Conservation (phyloP, 2,797 vertebrate species). For the Zenarchopterus dispar region DNA sequence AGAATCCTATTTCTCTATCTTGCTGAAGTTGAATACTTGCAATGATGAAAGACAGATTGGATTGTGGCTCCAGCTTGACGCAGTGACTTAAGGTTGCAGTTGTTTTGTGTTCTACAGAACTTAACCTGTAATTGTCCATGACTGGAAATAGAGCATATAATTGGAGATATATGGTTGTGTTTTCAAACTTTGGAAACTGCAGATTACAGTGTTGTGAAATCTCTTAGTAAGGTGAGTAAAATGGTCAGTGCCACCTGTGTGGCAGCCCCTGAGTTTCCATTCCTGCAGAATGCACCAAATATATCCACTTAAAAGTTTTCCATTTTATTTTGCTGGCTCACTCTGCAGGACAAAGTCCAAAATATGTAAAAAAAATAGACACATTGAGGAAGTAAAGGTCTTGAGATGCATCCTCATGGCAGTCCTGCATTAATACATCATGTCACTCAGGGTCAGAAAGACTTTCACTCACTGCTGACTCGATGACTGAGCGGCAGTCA, state of each 20-base stretch:
- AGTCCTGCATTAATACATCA: conserved; percentile 60
- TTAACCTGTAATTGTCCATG: conserved; percentile 68
- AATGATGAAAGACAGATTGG: conserved; percentile 73
- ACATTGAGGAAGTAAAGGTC: conserved; percentile 16
- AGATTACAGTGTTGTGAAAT: conserved; percentile 55
- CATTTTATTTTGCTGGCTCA: conserved; percentile 38
- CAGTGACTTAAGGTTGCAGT: conserved; percentile 81
- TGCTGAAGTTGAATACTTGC: conserved; percentile 57
- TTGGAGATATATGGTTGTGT: conserved; percentile 62
- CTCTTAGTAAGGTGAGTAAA: conserved; percentile 41
- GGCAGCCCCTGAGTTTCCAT: conserved; percentile 16
- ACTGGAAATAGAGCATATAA: conserved; percentile 67
- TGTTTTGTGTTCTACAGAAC: conserved; percentile 77
- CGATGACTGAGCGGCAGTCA: conserved; percentile 56
- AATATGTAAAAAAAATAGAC: conserved; percentile 47
- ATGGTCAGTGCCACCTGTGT: conserved; percentile 44
- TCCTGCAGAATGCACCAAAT: conserved; percentile 36
- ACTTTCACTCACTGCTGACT: conserved; percentile 68
- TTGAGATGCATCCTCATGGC: conserved; percentile 59
- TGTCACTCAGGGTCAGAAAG: conserved; percentile 65
- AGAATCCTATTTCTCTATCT: conserved; percentile 62
- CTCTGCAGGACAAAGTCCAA: conserved; percentile 22
- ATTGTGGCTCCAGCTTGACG: conserved; percentile 60
- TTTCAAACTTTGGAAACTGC: conserved; percentile 52
- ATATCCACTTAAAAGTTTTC: conserved; percentile 43